These are phyloP conservation scores for Caiman crocodilus DNA, from an alignment of 2,797 vertebrate genomes.

Conservation along the genomic window DNA sequence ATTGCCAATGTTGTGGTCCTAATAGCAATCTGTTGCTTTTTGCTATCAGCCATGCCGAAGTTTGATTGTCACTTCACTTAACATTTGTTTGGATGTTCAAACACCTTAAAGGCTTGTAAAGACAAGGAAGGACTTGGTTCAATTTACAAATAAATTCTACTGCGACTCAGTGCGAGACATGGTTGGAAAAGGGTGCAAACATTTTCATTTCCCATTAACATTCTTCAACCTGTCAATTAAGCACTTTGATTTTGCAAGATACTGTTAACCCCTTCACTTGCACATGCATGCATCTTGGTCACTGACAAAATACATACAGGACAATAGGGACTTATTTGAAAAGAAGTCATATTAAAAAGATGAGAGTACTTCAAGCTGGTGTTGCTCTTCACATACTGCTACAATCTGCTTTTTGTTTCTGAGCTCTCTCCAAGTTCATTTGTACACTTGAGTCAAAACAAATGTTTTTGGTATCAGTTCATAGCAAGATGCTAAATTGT, in stretches of 20 bases:
- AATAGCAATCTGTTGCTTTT: neutral
- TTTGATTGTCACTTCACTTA: neutral
- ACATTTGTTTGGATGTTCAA: neutral
- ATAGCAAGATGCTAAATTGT: neutral
- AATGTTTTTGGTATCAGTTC: neutral
- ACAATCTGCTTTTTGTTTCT: neutral
- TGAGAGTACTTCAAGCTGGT: fast-evolving
- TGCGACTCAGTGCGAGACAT: fast-evolving
- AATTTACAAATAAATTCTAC: neutral
- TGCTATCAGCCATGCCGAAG: neutral
- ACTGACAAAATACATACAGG: no score
- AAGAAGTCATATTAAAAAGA: neutral
- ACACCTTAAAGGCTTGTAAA: neutral
- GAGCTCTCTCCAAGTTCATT: neutral
- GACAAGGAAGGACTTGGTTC: neutral
- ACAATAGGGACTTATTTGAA: fast-evolving
- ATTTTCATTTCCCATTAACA: fast-evolving
- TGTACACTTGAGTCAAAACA: no score
- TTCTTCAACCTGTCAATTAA: fast-evolving
- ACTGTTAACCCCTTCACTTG: neutral
- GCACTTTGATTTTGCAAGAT: neutral
- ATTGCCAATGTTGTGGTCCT: neutral
- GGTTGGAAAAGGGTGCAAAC: neutral
- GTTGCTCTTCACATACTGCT: neutral
- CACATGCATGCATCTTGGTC: fast-evolving